These are phyloP conservation scores for Heliconius ethilla DNA, from an alignment of 2,888 invertebrate species.

Conservation along the genomic window DNA sequence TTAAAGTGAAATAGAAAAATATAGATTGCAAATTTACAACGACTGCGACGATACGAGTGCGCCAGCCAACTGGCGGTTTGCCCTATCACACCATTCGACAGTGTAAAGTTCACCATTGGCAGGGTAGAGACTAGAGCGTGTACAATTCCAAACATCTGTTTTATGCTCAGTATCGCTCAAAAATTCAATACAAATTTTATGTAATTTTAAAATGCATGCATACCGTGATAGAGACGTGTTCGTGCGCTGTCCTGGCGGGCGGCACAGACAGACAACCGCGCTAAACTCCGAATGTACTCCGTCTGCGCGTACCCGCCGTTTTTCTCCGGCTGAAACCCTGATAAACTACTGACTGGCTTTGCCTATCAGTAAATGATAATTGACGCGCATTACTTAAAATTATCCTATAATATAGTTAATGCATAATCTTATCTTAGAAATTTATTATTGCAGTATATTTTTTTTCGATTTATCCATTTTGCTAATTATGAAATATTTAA, in stretches of 20 bases:
- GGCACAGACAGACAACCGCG: constrained; percentile 55
- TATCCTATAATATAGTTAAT: constrained; percentile 44
- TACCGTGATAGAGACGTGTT: constrained; percentile 58
- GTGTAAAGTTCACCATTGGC: constrained; percentile 75
- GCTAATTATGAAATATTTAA: background rate
- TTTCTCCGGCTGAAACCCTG: constrained; percentile 58
- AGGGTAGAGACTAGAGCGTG: constrained; percentile 30
- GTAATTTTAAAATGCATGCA: constrained; percentile 31
- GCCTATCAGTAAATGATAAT: constrained; percentile 58
- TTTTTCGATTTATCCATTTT: constrained; percentile 1
- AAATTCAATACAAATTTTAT: constrained; percentile 3
- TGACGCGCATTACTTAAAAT: constrained; percentile 52
- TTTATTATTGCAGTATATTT: constrained; percentile 37
- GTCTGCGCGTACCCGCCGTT: constrained; percentile 54
- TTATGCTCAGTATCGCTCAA: constrained; percentile 33
- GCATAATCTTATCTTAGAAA: constrained; percentile 45
- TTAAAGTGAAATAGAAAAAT: constrained; percentile 26
- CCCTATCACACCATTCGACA: constrained; percentile 67
- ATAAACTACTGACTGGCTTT: constrained; percentile 61
- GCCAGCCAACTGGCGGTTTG: constrained; percentile 79
- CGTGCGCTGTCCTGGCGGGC: constrained; percentile 48
- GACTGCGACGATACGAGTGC: constrained; percentile 59
- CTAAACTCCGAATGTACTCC: constrained; percentile 55
- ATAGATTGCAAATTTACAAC: constrained; percentile 35
- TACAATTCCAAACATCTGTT: constrained; percentile 34